Base-by-base conservation (phyloP, 1,140 invertebrate genomes). In the Subanguina moxae region DNA sequence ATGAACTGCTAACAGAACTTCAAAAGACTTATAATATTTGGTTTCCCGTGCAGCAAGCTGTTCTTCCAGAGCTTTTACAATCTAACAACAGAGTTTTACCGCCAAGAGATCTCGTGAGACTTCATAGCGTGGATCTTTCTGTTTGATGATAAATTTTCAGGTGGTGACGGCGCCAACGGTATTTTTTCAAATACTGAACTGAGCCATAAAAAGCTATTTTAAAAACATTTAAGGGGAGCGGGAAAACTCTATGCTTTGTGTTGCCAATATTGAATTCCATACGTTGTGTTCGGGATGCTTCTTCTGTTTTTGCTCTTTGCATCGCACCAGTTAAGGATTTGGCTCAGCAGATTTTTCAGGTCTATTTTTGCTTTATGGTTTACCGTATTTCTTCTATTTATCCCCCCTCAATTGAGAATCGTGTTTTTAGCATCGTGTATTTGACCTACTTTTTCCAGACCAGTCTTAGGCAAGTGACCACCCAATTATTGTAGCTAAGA, bases 201-300 rank as follows among this genome's bases (percentile, higher is more conserved):
- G 3, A 38, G 32, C 32, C 11, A 5, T 38, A 38, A 38, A n/a
- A n/a, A n/a, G n/a, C 32, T 38, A 38, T 38, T 52, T 52, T 21
- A 45, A 45, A 13, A 45, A 45, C 43, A 45, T 45, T 13, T 45
- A 52, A 21, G 63, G 73, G 73, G 13, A 76, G 73, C 48, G 74
- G 74, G n/a, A 76, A 76, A 42, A 76, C 74, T 1, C 38, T 76
- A 9, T 76, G 74, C 56, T 76, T 65, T 59, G 52, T 76, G 25
- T 11, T 76, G 23, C 74, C 74, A 28, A 75, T 76, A 56, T 46
- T 78, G 23, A 78, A 52, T 52, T 52, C 48, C 3, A 52, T 52
- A 52, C n/a, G 48, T 52, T 52, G 17, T 52, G n/a, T 52, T 52
- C 48, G 17, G 30, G 28, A 15, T 5, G 30, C 21, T 70, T 68